Conservation (phyloP, 1,140 invertebrate genomes). For the Aphaenogaster floridana region DNA sequence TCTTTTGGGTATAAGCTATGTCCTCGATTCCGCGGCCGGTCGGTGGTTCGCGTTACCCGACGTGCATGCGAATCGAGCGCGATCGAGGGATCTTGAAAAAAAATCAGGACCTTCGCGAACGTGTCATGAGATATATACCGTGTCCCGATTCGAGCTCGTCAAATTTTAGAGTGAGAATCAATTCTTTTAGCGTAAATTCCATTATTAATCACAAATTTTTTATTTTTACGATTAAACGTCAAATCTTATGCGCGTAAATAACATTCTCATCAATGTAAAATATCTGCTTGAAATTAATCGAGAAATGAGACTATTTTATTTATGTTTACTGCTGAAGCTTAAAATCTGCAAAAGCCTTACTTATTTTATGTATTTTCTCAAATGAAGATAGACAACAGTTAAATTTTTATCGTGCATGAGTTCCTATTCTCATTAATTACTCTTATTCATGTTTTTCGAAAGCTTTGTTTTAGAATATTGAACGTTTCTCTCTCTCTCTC, state of each 20-base stretch:
- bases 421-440: conserved; percentile 6
- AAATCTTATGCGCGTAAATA: background rate
- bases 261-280: background rate
- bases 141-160: background rate
- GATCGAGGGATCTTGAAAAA: conserved; percentile 39
- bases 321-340: background rate
- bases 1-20: conserved; percentile 76
- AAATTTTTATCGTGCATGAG: background rate
- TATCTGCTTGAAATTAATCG: background rate
- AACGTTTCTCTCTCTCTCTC: background rate
- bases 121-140: background rate
- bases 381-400: background rate
- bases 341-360: background rate
- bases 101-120: background rate
- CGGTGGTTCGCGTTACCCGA: background rate
- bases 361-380: background rate
- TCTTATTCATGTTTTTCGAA: background rate
- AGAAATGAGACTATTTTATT: background rate
- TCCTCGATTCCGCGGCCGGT: conserved; percentile 61
- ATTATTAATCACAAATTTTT: background rate
- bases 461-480: conserved; percentile 4
- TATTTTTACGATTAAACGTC: background rate
- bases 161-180: background rate
- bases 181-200: background rate
- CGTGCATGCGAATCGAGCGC: conserved; percentile 33